Conservation (phyloP, 2,888 invertebrate genomes). For the Pardosa pseudoannulata region DNA sequence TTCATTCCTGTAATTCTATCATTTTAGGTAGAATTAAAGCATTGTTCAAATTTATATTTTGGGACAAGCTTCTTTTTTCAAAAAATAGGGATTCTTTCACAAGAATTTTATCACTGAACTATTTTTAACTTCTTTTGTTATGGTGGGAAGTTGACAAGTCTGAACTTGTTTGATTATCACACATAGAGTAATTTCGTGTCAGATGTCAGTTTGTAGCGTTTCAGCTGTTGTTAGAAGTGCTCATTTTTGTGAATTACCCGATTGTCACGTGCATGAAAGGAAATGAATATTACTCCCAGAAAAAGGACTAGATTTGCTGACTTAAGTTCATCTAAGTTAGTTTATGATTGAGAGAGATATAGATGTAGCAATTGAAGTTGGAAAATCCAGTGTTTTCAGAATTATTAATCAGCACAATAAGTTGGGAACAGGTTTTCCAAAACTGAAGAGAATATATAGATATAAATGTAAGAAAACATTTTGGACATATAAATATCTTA, state of each 20-base stretch:
- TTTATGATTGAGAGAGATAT: not conserved
- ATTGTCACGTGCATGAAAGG: not conserved
- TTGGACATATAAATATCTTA: not conserved
- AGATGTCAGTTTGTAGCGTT: no score
- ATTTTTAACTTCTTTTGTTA: no score
- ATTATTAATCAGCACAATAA: not conserved
- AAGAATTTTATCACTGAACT: no score
- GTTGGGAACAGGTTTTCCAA: not conserved
- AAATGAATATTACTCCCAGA: not conserved
- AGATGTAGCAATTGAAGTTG: not conserved
- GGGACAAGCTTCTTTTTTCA: no score
- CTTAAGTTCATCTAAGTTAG: not conserved
- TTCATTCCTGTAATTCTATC: not conserved
- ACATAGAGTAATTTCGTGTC: no score
- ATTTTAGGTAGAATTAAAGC: no score
- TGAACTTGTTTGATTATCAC: no score
- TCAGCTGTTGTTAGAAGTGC: no score
- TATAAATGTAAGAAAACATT: not conserved
- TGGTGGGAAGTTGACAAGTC: no score
- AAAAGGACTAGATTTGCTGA: slow-evolving; percentile 15
- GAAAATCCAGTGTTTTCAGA: slow-evolving; percentile 2
- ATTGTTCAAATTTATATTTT: no score
- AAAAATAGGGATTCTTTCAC: no score
- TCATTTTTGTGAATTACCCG: not conserved
- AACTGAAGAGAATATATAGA: not conserved